A percentile compares a stretch with the other conserved stretches of the same genome.
These are phyloP conservation scores for Caenorhabditis sp. DNA, from an alignment of 2,888 invertebrate genomes.

Conservation along the genomic window DNA sequence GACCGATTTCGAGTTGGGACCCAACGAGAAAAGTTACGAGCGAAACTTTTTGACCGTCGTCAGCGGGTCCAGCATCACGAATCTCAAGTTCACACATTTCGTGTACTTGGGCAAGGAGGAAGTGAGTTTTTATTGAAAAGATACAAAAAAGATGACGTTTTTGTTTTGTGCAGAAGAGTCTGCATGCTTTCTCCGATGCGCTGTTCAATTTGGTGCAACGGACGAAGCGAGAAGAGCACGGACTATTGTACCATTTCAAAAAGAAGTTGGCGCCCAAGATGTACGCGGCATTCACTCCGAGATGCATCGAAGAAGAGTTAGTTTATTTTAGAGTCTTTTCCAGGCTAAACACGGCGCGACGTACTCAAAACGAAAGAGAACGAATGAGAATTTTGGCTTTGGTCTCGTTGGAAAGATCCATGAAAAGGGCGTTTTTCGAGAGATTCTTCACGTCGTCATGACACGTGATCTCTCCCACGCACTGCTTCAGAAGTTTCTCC, in stretches of 20 bases:
- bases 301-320: constrained; percentile 57
- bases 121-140: constrained; percentile 7
- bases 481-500: not conserved
- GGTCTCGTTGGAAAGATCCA: not conserved
- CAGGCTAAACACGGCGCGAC: not conserved
- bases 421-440: not conserved
- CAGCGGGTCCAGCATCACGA: constrained; percentile 48
- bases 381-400: not conserved
- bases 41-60: constrained; percentile 35
- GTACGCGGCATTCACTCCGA: constrained; percentile 54
- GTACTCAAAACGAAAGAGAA: not conserved
- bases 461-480: not conserved
- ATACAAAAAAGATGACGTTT: not conserved
- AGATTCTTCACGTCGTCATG: not conserved
- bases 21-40: constrained; percentile 27
- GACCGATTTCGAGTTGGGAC: constrained; percentile 40
- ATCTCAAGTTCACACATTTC: constrained; percentile 65
- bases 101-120: constrained; percentile 44
- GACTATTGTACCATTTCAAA: constrained; percentile 66
- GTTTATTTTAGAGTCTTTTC: not conserved
- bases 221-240: constrained; percentile 65
- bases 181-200: constrained; percentile 46
- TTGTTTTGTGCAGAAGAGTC: constrained; percentile 16
- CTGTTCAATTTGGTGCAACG: constrained; percentile 60
- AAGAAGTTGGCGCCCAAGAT: constrained; percentile 66